Evolutionary conservation across 1,140 invertebrate species (phyloP), one percentile per base, ranked within the genome.

Genomic region (Cydia strobilella): DNA sequence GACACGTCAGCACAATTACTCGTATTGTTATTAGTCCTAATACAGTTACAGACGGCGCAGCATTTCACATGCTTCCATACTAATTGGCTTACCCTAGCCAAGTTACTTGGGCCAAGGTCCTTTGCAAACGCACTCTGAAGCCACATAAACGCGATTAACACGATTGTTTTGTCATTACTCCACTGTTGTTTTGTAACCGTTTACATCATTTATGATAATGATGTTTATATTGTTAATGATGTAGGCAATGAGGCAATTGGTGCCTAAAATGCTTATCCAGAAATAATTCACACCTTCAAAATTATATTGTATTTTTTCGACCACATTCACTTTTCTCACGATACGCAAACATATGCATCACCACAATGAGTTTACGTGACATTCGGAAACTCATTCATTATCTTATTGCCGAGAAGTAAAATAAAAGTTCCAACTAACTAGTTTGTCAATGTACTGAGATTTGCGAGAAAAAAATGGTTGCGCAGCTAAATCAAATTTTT

Each of bases 31-130:
- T 23, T 59, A 23, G 18, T 59, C 18, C 9, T 59, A 59, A 59
- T 59, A 59, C 54, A 59, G 18, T 59, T 59, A 59, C 54, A 59
- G 20, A 59, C 54, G 20, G 54, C 51, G 9, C 54, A 23, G 54
- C 54, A 59, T 59, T 59, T 59, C 20, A 59, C 54, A 59, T 23
- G 54, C 54, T 59, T 59, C 48, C 20, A 23, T 59, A 59, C 54
- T 59, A 59, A 59, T 59, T 59, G 54, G 54, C 54, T 59, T 59
- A 59, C 54, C 54, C 54, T 12, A 59, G 54, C 54, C 54, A 9
- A 59, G 54, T 59, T 59, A 23, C 54, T 59, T n/a, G 54, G 54
- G 54, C 54, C 54, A 59, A 59, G 54, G 54, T 59, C 20, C 54
- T 18, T 18, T n/a, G 48, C 3, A 51, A 51, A 51, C 15, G n/a